These are phyloP conservation scores for Acrocephalus scirpaceus DNA, from an alignment of 2,797 vertebrate species.

Conservation along the genomic window DNA sequence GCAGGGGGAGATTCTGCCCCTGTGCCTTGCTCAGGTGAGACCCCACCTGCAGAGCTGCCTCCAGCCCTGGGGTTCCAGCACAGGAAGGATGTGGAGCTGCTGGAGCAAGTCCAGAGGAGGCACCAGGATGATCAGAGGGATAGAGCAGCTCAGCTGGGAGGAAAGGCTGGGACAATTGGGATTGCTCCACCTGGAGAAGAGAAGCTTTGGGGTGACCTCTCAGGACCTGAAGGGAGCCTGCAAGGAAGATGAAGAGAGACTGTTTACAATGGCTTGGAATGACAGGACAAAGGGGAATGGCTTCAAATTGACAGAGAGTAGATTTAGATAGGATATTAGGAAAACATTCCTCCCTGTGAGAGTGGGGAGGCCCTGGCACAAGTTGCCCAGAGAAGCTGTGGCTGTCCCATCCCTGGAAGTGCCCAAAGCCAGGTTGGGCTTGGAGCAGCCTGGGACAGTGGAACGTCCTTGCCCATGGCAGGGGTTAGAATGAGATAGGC, in stretches of 20 bases:
- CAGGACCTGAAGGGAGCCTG: not conserved
- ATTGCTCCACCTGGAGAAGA: not conserved
- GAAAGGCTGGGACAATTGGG: not conserved
- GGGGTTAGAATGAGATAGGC: not conserved
- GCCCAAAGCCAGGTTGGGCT: not conserved
- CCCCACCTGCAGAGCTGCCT: not conserved
- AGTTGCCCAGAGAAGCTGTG: not conserved
- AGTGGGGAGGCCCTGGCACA: not conserved
- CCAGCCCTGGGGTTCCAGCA: not conserved
- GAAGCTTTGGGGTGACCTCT: not conserved
- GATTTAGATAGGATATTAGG: not conserved
- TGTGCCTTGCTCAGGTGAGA: not conserved
- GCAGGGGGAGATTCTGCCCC: not conserved
- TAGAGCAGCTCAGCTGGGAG: not conserved
- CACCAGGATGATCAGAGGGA: not conserved
- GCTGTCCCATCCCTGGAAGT: not conserved
- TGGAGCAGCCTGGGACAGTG: not conserved
- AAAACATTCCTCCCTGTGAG: not conserved
- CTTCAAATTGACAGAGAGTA: not conserved
- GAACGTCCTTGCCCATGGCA: not conserved
- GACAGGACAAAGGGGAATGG: not conserved
- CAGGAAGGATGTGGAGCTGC: not conserved
- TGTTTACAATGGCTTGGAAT: not conserved
- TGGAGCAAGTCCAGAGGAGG: not conserved
- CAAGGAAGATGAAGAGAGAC: not conserved